These are phyloP conservation scores for Prunella himalayana DNA, from an alignment of 2,113 vertebrate species.

Conservation along the genomic window DNA sequence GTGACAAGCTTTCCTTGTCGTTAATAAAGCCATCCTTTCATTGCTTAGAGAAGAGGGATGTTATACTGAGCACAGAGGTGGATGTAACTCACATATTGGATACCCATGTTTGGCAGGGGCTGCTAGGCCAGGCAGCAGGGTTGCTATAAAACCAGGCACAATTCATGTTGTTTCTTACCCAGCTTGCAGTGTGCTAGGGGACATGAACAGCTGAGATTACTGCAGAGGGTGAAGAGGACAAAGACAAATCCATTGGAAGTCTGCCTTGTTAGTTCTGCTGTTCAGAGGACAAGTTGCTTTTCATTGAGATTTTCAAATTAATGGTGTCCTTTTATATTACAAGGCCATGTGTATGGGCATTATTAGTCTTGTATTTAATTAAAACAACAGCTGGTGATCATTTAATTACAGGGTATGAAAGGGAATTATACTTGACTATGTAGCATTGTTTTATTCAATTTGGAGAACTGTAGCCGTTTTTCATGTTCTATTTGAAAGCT, in stretches of 20 bases:
- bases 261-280: not conserved
- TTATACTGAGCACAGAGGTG: rapidly evolving
- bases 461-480: not conserved
- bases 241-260: not conserved
- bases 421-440: not conserved
- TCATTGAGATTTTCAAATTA: not conserved
- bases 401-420: not conserved
- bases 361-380: not conserved
- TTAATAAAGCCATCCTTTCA: not conserved
- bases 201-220: not conserved
- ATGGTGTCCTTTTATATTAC: not conserved
- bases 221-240: not conserved
- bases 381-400: not conserved
- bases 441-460: not conserved
- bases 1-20: not conserved
- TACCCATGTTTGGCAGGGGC: not conserved
- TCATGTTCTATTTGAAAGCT: not conserved
- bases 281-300: not conserved
- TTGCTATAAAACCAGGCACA: not conserved
- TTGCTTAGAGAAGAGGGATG: not conserved
- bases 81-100: rapidly evolving
- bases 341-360: not conserved
- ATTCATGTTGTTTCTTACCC: not conserved
- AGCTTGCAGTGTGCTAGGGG: not conserved
- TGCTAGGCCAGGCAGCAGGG: not conserved